Conservation (phyloP, 2,797 vertebrate genomes). For the Lacerta agilis region DNA sequence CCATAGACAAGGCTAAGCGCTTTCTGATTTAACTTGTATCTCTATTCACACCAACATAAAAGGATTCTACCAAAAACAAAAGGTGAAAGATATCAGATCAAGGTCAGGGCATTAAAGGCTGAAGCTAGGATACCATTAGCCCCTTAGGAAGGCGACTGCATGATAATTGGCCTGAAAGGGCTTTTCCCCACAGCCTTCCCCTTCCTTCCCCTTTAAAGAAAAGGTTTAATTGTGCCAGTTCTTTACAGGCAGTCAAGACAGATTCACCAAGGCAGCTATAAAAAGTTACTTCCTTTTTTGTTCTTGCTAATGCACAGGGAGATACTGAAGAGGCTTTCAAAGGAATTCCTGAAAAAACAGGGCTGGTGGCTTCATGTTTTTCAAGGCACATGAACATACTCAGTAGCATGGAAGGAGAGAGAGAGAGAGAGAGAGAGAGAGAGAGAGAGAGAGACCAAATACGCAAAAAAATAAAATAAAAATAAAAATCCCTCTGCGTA, state of each 20-base stretch:
- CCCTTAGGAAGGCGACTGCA: neutral
- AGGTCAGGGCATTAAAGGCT: neutral
- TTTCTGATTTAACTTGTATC: neutral
- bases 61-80: neutral
- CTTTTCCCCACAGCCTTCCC: neutral
- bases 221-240: neutral
- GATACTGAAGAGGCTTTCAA: constrained; percentile 4
- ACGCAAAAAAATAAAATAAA: neutral
- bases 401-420: neutral
- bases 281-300: neutral
- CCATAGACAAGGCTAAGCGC: neutral
- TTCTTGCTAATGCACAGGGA: constrained; percentile 3
- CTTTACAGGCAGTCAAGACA: neutral
- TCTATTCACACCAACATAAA: neutral
- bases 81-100: neutral
- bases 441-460: neutral
- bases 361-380: neutral
- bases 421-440: neutral
- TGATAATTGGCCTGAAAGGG: neutral
- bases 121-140: neutral
- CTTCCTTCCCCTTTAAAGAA: neutral
- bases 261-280: neutral
- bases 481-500: neutral
- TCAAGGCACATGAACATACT: constrained; percentile 1
- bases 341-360: neutral